Conservation (phyloP, 2,113 vertebrate genomes). For the Actinemys pallida region DNA sequence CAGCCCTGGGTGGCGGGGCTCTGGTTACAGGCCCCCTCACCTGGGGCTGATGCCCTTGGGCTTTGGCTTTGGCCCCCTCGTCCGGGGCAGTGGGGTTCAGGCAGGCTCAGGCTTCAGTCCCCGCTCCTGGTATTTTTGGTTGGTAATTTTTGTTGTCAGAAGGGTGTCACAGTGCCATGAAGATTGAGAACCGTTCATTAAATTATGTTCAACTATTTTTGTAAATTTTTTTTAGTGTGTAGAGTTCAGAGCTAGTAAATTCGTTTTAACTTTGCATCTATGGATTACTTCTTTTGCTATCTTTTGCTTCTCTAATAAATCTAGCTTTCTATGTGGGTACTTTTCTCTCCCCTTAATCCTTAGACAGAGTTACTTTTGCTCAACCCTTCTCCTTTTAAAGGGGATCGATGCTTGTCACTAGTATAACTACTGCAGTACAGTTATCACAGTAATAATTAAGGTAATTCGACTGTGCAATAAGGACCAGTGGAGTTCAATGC, state of each 20-base stretch:
- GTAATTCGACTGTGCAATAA: neutral
- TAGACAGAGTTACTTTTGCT: neutral
- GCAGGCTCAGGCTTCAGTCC: too few relatives aligned
- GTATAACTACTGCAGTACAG: neutral
- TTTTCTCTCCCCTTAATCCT: neutral
- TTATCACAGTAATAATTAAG: neutral
- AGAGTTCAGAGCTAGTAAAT: neutral
- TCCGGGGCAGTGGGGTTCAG: accelerated
- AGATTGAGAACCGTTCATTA: neutral
- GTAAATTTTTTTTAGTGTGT: neutral
- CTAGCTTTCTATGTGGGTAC: neutral
- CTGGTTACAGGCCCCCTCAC: too few relatives aligned
- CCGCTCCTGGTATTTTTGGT: too few relatives aligned
- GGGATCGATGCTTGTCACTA: neutral
- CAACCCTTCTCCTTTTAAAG: neutral
- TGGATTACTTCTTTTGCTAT: neutral
- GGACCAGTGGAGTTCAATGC: neutral
- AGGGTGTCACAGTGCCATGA: too few relatives aligned
- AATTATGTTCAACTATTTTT: neutral
- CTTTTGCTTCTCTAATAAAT: neutral
- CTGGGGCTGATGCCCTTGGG: too few relatives aligned
- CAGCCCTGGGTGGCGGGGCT: too few relatives aligned
- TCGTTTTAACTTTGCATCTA: neutral
- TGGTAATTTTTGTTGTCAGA: too few relatives aligned
- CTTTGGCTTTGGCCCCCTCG: too few relatives aligned